Conservation (phyloP, 2,797 vertebrate species). For the Buphagus erythrorhynchus region DNA sequence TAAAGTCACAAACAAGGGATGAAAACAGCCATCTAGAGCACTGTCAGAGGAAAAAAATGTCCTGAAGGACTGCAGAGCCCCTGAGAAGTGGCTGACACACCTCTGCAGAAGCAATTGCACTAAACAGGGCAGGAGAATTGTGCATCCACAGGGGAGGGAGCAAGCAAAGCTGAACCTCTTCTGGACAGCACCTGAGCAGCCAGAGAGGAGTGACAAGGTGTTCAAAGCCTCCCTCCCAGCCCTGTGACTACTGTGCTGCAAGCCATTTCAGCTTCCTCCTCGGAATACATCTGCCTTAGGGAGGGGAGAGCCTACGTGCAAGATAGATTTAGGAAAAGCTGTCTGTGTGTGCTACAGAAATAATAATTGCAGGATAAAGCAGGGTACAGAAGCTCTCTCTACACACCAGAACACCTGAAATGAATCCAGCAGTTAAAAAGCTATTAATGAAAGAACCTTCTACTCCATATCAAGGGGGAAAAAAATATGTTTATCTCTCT, state of each 20-base stretch:
- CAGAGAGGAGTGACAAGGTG: background rate
- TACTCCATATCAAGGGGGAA: fast-evolving
- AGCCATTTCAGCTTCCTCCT: background rate
- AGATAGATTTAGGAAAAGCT: background rate
- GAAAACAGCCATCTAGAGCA: background rate
- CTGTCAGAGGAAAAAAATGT: background rate
- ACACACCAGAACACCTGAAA: background rate
- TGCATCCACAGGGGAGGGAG: background rate
- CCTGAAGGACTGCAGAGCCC: background rate
- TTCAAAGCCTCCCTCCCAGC: background rate
- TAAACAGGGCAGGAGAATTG: background rate
- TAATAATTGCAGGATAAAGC: background rate
- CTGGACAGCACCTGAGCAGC: background rate
- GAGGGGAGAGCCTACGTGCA: background rate
- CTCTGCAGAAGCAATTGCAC: background rate
- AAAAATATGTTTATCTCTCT: background rate
- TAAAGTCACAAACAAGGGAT: background rate
- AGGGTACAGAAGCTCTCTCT: background rate
- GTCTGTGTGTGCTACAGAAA: background rate
- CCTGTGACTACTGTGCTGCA: background rate
- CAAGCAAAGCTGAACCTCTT: background rate
- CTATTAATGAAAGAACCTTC: background rate
- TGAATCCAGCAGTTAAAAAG: background rate
- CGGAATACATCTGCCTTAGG: background rate
- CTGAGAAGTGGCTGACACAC: background rate